Conservation (phyloP, 2,113 vertebrate genomes). For the Pampusana beccarii region DNA sequence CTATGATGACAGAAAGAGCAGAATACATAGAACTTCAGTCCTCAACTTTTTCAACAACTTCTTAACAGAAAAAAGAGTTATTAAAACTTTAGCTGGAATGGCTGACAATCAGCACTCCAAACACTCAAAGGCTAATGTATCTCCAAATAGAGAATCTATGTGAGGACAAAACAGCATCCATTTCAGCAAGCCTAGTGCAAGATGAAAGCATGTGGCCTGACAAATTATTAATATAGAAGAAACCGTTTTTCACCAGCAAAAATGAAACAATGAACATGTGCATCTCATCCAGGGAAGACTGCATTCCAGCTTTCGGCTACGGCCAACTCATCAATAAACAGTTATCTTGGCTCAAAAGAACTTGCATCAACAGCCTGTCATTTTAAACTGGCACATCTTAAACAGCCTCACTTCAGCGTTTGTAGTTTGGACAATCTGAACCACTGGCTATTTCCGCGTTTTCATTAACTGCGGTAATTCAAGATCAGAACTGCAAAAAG, state of each 20-base stretch:
- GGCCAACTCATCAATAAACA: conserved; percentile 19
- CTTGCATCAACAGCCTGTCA: background rate
- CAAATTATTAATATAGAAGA: conserved; percentile 19
- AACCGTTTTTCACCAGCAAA: background rate
- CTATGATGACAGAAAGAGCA: background rate
- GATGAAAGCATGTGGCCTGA: conserved; percentile 13
- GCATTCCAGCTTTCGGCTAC: background rate
- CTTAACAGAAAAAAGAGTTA: background rate
- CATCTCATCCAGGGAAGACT: background rate
- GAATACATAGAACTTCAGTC: background rate
- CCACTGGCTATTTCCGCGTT: background rate
- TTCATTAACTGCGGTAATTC: background rate
- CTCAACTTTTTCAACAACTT: background rate
- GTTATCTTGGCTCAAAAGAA: background rate
- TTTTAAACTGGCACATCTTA: background rate
- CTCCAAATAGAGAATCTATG: background rate
- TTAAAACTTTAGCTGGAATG: background rate
- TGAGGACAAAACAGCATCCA: background rate
- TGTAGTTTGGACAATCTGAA: background rate
- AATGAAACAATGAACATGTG: background rate
- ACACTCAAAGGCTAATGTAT: background rate
- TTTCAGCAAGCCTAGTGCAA: conserved; percentile 6
- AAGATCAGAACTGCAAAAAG: background rate
- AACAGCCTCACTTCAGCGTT: background rate
- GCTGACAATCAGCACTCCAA: background rate